A percentile compares a stretch with the other conserved stretches of the same genome.
These are phyloP conservation scores for Sycophila texana DNA, from an alignment of 2,888 invertebrate genomes.

Conservation along the genomic window DNA sequence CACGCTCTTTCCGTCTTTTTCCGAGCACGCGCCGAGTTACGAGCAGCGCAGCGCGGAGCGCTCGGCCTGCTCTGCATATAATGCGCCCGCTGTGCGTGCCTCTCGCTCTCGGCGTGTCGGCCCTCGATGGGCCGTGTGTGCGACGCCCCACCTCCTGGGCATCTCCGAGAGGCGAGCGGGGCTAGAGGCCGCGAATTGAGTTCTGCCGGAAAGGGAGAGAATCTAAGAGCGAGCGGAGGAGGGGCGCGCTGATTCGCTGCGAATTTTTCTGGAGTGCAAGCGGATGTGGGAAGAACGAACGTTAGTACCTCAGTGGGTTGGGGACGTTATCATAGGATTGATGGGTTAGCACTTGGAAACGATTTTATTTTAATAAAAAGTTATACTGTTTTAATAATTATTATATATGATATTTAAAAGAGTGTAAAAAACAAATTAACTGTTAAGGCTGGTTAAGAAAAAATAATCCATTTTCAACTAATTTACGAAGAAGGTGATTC, in stretches of 20 bases:
- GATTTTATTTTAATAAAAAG: too few relatives aligned
- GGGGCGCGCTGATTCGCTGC: neutral
- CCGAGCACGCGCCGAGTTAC: constrained; percentile 3
- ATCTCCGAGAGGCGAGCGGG: neutral
- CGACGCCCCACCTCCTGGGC: constrained; percentile 13
- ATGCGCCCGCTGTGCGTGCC: constrained; percentile 64
- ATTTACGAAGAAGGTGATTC: too few relatives aligned
- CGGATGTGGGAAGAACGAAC: too few relatives aligned
- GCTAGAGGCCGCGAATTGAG: constrained; percentile 21
- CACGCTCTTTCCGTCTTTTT: neutral
- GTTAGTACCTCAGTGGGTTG: too few relatives aligned
- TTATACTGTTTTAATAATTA: too few relatives aligned
- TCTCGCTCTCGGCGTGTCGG: constrained; percentile 12
- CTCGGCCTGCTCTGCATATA: constrained; percentile 74
- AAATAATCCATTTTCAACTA: too few relatives aligned
- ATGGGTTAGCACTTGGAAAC: too few relatives aligned
- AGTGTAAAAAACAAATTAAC: too few relatives aligned
- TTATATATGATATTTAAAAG: too few relatives aligned
- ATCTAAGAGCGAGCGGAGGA: neutral
- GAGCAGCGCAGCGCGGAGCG: constrained; percentile 59
- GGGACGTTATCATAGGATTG: too few relatives aligned
- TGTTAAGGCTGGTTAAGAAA: too few relatives aligned
- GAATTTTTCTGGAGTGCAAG: neutral
- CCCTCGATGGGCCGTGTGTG: neutral
- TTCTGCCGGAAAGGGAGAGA: neutral